Evolutionary conservation across 2,113 vertebrate genomes (phyloP).

Genomic region (Cichladusa arquata): DNA sequence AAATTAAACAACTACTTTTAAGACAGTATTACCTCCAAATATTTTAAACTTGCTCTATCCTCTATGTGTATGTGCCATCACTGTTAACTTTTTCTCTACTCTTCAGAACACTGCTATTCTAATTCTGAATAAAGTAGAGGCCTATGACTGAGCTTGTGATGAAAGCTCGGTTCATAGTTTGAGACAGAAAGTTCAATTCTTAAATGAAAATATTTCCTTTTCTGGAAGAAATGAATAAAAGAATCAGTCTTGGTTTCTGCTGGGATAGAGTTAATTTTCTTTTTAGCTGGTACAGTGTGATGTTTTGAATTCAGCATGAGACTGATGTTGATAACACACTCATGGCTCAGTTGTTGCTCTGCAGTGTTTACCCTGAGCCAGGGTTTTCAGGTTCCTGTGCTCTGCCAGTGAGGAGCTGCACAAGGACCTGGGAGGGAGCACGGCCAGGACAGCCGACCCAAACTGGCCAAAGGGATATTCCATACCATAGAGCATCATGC

Average conservation of each 20-base stretch:
- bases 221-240: neutral
- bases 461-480: neutral
- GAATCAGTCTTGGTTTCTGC: neutral
- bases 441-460: neutral
- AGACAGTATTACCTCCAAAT: neutral
- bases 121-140: neutral
- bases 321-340: neutral
- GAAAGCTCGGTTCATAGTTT: neutral
- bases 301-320: neutral
- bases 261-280: neutral
- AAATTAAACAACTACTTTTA: neutral
- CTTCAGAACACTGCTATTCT: neutral
- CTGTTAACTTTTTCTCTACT: neutral
- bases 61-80: neutral
- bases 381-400: neutral
- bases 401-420: neutral
- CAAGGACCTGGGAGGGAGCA: neutral
- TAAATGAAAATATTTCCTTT: neutral
- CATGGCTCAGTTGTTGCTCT: neutral
- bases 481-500: rapidly evolving
- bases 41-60: neutral
- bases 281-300: neutral
- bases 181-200: neutral
- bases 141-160: neutral
- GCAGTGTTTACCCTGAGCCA: neutral